Evolutionary conservation across 2,888 invertebrate species (phyloP), one percentile per base, ranked within the genome.

Genomic region (Pachycephus smyrnensis): DNA sequence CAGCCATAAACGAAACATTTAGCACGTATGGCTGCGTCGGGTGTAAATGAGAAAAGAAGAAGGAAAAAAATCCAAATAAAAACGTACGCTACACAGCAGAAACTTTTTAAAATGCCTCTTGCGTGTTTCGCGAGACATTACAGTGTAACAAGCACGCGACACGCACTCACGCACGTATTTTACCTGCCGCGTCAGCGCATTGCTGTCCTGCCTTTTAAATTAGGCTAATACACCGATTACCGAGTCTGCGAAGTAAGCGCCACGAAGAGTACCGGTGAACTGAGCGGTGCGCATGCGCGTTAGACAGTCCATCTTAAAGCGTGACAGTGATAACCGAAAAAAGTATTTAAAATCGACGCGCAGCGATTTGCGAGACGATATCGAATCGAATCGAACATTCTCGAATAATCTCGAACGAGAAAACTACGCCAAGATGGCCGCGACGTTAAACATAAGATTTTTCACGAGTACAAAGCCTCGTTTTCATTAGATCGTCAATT

Each of bases 171-270:
- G 71, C 76, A 76, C 31, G 33, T 35, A 33, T 6, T n/a, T 3
- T 30, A 35, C 69, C 33, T 68, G n/a, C 76, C 77, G 55, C 68
- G 77, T 80, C 80, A 77, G 80, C 73, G 69, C 80, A 80, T 80
- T 80, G 77, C 80, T 80, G 71, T 68, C 6, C 40, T 73, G 37
- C 75, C 40, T 55, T 23, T 78, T 37, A 40, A 81, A 81, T 81
- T 78, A 69, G 80, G 68, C 73, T 81, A 76, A 73, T 69, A 33
- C 68, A 33, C 68, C 55, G 68, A 80, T 80, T 75, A 76, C 4
- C 23, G 35, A 35, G 55, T 55, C 55, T 23, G 55, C 55, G 55
- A 55, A 23, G 55, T 55, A 23, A 23, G 9, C 55, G 23, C 23
- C 55, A 55, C 6, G 55, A 55, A 23, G 23, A 23, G 1, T 23